Base-by-base conservation (phyloP, 2,888 invertebrate species). In the Nipponacmea schrenckii region DNA sequence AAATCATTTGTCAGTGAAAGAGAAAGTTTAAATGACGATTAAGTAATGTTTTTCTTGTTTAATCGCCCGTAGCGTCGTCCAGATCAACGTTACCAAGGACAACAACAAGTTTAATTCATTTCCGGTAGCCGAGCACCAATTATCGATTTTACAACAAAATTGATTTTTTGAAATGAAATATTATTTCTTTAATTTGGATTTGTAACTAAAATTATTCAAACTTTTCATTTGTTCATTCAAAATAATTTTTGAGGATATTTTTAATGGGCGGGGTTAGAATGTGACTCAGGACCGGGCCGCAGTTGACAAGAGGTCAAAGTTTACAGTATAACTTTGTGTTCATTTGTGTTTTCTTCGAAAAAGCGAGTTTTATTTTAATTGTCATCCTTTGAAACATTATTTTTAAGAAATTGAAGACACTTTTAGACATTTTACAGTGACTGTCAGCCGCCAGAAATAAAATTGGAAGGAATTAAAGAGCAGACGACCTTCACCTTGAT, bases 1-100 rank as follows among this genome's bases (percentile, higher is more conserved):
- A 14, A n/a, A 15, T 7, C 66, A 66, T 24, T 62, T 44, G 20
- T 12, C 70, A 56, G 56, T 27, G 15, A 64, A 26, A 45, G 64
- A 24, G 24, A 24, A 56, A 56, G 20, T 56, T 56, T 56, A 56
- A 56, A 56, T 39, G 20, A 24, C 26, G 8, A 17, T 20, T 44
- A 20, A 56, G 64, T 72, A 45, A 66, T 44, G 66, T 63, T 65
- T 63, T 68, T 66, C 68, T 70, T 73, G 68, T 66, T 67, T 70
- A 67, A 64, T 62, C 66, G 65, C 66, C 70, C 62, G 45, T n/a
- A 31, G 68, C 71, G 69, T 74, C 71, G 64, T 71, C 73, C 69
- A 70, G 71, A 67, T 74, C 64, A 67, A 56, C 62, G 77, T 77
- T 74, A 75, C 74, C 77, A 62, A 44, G 71, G 75, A 75, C 74